These are phyloP conservation scores for Stichodactyla helianthus DNA, from an alignment of 64 coral and sea anemone species.

Conservation along the genomic window DNA sequence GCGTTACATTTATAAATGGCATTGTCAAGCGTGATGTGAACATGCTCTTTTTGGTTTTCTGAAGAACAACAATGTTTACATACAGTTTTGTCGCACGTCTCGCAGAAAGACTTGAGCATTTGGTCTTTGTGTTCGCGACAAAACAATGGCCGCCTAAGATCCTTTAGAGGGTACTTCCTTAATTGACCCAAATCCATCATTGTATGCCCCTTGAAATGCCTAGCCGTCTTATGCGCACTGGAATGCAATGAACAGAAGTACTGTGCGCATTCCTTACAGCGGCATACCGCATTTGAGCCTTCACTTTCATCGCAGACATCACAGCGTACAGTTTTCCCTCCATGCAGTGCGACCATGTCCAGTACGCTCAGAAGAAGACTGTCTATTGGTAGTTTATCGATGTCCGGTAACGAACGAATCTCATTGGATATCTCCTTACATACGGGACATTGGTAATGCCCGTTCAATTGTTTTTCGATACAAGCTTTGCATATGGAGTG, in stretches of 20 bases:
- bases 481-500: conserved; percentile 56
- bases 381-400: conserved; percentile 38
- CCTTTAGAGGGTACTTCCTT: conserved; percentile 54
- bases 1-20: conserved; percentile 46
- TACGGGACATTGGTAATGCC: conserved; percentile 42
- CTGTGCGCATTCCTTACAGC: conserved; percentile 61
- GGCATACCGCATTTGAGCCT: conserved; percentile 48
- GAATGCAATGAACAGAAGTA: conserved; percentile 57
- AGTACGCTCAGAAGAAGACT: conserved; percentile 56
- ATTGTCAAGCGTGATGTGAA: conserved; percentile 31
- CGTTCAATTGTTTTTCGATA: conserved; percentile 50
- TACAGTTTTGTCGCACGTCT: conserved; percentile 42
- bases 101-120: conserved; percentile 32
- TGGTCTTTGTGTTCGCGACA: conserved; percentile 27
- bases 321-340: conserved; percentile 40
- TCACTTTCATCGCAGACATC: conserved; percentile 70
- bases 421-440: conserved; percentile 33
- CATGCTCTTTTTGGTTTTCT: conserved; percentile 13
- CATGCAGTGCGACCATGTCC: conserved; percentile 59
- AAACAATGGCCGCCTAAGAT: conserved; percentile 53
- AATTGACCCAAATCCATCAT: conserved; percentile 38
- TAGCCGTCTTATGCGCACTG: conserved; percentile 56
- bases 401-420: conserved; percentile 29
- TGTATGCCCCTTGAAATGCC: conserved; percentile 32
- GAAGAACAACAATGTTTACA: conserved; percentile 45